A percentile compares a stretch with the other conserved stretches of the same genome.
These are phyloP conservation scores for Bombus fervidus DNA, from an alignment of 1,140 invertebrate genomes.

Conservation along the genomic window DNA sequence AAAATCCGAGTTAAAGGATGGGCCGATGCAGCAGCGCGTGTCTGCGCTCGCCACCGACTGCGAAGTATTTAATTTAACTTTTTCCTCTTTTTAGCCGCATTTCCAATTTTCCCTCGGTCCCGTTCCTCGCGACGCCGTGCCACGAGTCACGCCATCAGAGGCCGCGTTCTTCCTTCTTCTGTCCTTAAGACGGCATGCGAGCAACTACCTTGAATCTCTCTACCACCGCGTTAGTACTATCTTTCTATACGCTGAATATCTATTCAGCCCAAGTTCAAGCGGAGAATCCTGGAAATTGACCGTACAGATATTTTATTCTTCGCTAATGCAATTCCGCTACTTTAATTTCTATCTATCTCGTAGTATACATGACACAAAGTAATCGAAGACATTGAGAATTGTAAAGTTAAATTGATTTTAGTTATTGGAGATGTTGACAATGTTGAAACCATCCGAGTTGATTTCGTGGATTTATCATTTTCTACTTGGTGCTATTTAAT, in stretches of 20 bases:
- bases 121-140: slow-evolving; percentile 25
- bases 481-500: no score
- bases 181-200: no score
- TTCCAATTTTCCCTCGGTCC: slow-evolving; percentile 67
- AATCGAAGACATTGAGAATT: no score
- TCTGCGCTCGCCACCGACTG: slow-evolving; percentile 54
- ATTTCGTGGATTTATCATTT: no score
- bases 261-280: not conserved
- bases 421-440: no score
- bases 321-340: not conserved
- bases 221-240: not conserved
- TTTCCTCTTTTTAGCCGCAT: slow-evolving; percentile 71
- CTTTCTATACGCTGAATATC: not conserved
- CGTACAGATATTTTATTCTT: not conserved
- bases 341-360: not conserved
- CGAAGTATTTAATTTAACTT: slow-evolving; percentile 73
- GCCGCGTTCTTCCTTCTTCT: slow-evolving; percentile 20
- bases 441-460: no score
- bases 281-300: not conserved
- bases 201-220: not conserved
- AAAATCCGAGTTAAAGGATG: slow-evolving; percentile 72
- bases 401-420: no score
- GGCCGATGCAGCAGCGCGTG: slow-evolving; percentile 48
- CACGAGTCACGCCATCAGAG: slow-evolving; percentile 49
- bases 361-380: no score